These are phyloP conservation scores for Paramormyrops kingsleyae DNA, from an alignment of 2,113 vertebrate species.

Conservation along the genomic window DNA sequence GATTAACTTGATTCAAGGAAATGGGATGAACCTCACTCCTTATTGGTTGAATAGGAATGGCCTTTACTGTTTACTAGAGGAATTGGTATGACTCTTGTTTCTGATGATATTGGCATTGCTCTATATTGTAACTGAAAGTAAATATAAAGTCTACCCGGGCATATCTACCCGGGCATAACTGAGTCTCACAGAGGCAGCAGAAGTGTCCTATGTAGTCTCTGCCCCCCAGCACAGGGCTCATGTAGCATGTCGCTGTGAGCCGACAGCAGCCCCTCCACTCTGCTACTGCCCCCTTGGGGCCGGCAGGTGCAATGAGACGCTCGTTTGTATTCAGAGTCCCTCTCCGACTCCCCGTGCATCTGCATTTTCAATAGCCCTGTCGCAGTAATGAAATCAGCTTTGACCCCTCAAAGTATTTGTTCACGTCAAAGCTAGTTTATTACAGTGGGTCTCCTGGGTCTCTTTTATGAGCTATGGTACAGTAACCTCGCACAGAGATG, in stretches of 20 bases:
- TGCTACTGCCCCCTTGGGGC: background rate
- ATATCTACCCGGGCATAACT: background rate
- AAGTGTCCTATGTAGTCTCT: background rate
- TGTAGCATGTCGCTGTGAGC: background rate
- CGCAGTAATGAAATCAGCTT: slow-evolving; percentile 12
- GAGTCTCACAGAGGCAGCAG: background rate
- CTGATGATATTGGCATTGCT: background rate
- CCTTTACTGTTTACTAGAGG: background rate
- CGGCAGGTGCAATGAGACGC: background rate
- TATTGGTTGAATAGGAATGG: background rate
- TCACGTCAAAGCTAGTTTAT: slow-evolving; percentile 6
- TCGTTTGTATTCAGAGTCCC: background rate
- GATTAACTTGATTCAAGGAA: background rate
- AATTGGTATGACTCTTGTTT: background rate
- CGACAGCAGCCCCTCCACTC: background rate
- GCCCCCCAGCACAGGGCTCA: background rate
- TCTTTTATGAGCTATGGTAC: background rate
- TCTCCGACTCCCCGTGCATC: background rate
- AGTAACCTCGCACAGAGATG: background rate
- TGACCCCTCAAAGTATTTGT: slow-evolving; percentile 3
- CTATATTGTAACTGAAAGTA: background rate
- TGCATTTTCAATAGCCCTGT: background rate
- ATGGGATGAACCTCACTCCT: background rate
- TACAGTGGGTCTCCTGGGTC: background rate
- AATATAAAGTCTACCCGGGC: background rate